Conservation (phyloP, 30 jellyfish, hydroid and myxozoan species). For the Rhopilema esculentum region DNA sequence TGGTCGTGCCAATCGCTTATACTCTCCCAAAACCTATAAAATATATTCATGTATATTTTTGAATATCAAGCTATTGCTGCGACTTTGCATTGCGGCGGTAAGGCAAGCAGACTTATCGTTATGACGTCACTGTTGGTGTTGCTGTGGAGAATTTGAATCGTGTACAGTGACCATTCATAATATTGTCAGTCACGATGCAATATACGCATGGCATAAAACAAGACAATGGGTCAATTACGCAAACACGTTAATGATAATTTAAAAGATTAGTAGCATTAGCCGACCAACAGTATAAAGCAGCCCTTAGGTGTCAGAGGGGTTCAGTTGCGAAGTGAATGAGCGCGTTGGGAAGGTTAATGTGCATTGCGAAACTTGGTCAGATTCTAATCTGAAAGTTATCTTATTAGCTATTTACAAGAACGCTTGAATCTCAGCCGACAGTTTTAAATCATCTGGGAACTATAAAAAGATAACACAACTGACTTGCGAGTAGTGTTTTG, state of each 20-base stretch:
- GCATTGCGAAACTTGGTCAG: not conserved
- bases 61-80: no score
- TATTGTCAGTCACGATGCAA: conserved; percentile 37
- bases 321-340: not conserved
- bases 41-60: no score
- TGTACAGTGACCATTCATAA: conserved; percentile 1
- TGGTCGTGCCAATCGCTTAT: no score
- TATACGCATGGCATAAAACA: conserved; percentile 21
- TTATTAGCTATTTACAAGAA: not conserved
- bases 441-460: not conserved
- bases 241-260: conserved; percentile 43
- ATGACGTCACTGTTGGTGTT: not conserved
- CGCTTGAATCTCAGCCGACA: not conserved
- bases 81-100: no score
- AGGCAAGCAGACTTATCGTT: no score
- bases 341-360: not conserved
- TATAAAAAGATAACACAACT: not conserved
- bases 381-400: not conserved
- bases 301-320: not conserved
- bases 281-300: conserved; percentile 9
- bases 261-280: conserved; percentile 1
- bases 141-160: conserved; percentile 5
- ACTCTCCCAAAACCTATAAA: no score
- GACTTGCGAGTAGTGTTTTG: not conserved
- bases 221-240: conserved; percentile 30